These are phyloP conservation scores for Berghia stephanieae DNA, from an alignment of 1,140 invertebrate genomes.

Conservation along the genomic window DNA sequence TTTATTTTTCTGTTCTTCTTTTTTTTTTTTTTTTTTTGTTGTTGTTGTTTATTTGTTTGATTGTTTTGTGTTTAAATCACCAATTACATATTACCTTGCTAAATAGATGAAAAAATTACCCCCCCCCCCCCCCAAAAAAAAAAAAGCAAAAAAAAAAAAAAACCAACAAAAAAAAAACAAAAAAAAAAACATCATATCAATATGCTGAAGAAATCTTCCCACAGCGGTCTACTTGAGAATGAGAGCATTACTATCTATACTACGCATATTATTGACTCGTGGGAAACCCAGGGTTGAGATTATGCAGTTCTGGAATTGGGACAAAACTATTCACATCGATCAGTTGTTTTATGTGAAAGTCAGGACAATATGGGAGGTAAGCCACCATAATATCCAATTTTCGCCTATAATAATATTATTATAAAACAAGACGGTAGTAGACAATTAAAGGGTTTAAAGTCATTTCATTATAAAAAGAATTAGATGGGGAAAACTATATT, in stretches of 20 bases:
- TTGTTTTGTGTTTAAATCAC: no score
- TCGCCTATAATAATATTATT: no score
- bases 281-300: constrained; percentile 25
- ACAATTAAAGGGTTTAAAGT: no score
- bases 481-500: no score
- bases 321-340: constrained; percentile 42
- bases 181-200: neutral
- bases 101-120: neutral
- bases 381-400: no score
- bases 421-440: no score
- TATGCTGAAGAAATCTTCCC: neutral
- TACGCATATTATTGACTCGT: constrained; percentile 19
- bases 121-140: neutral
- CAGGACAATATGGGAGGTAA: constrained; percentile 38
- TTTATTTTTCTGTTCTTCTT: no score
- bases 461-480: no score
- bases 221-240: constrained; percentile 33
- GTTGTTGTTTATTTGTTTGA: no score
- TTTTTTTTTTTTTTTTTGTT: no score
- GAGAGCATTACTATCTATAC: constrained; percentile 18
- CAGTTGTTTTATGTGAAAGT: constrained; percentile 41
- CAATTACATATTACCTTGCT: neutral
- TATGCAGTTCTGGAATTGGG: constrained; percentile 41
- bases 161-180: neutral
- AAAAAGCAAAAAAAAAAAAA: neutral